Base-by-base conservation (phyloP, 1,140 invertebrate species). In the Heliothis subflexa region DNA sequence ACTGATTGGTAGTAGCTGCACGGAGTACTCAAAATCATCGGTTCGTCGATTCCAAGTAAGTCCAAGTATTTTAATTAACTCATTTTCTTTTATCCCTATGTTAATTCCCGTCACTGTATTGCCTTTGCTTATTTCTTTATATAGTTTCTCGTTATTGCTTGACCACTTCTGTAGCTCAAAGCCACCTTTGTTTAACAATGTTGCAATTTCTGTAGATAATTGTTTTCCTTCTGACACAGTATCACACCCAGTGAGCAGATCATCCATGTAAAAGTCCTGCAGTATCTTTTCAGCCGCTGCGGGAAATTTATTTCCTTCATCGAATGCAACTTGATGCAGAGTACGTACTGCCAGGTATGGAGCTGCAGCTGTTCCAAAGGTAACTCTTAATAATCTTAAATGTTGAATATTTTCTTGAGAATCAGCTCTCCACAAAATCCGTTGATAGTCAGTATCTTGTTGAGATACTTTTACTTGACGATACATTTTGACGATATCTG, bases 401-500 rank as follows among this genome's bases (percentile, higher is more conserved):
- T 55, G 14, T 16, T 14, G n/a, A 10, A 55, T 16, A 9, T 14
- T 14, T 18, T 55, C 7, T 18, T 55, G 14, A 18, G 54, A 16
- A 18, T 10, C 10, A 10, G n/a, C 54, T 18, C 54, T 14, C 54
- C 54, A 55, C 10, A 55, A 16, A 13, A 55, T 55, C 18, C 54
- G 54, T 16, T 55, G 54, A 18, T 13, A 55, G 49, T 13, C 49
- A 50, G 49, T 12, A 50, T 50, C 49, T 50, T 50, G 10, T 13
- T 50, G 10, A 13, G 49, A n/a, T 18, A 66, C 45, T 18, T 21
- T 50, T 0, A 92, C 54, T 72, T 91, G 87, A 16, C 88, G 80
- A 80, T 90, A 94, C 90, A 94, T 94, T 82, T 94, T 94, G 33
- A 84, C 82, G 7, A 94, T 88, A 59, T 94, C 92, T 47, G 84